Base-by-base conservation (phyloP, 2,797 vertebrate genomes). In the Rhadinocentrus ornatus region DNA sequence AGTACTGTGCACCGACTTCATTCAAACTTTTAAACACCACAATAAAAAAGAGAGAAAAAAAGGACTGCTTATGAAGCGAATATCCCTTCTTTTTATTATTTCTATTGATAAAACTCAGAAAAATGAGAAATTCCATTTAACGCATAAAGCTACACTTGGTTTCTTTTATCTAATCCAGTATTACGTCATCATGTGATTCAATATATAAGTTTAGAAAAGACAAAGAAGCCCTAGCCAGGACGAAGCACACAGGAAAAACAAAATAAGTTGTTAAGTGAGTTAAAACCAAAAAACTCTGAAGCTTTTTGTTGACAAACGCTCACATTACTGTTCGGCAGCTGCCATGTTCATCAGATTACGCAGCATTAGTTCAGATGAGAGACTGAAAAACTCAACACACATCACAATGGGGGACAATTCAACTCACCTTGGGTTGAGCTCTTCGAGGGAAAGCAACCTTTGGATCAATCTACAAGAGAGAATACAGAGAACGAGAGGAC, bases 371-470 rank as follows among this genome's bases (percentile, higher is more conserved):
- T 62, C 73, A 74, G 70, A 84, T 81, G 73, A 86, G 62, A 71
- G 66, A 62, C 60, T 26, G 68, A 77, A 79, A 75, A 69, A 1
- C 75, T 56, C 56, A 50, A 53, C 53, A 53, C 44, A 46, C 63
- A 69, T 75, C 48, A 55, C 0, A 1, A 61, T 1, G n/a, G 39
- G 55, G 53, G 72, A 67, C 59, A 6, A 18, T 54, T 75, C 31
- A 24, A 91, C 96, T 92, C 93, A 99, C 98, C 96, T 99, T 99
- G 79, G 98, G 98, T 91, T 99, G 98, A 89, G 97, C 98, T 95
- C 98, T 90, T 73, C 97, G 96, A 71, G 98, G 98, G 87, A 99
- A 99, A 0, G 98, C 98, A 82, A 99, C 98, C 94, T 99, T 99
- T 29, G 98, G 98, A 76, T 99, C 98, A 74, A 99, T 99, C 98